A percentile compares a stretch with the other conserved stretches of the same genome.
These are phyloP conservation scores for Balaeniceps rex DNA, from an alignment of 2,113 vertebrate genomes.

Conservation along the genomic window DNA sequence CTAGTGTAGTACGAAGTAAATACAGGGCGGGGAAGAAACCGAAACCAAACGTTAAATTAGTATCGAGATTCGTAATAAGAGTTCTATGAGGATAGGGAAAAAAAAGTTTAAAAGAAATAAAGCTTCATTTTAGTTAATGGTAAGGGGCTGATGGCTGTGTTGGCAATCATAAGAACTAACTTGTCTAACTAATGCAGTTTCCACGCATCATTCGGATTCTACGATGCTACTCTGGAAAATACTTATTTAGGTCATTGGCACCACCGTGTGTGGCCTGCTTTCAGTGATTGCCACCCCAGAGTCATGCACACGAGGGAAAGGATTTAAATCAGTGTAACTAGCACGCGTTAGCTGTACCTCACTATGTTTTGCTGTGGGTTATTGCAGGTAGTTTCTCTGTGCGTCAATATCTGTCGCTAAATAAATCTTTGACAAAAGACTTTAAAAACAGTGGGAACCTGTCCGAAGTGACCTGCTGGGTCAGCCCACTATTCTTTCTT, in stretches of 20 bases:
- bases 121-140: neutral
- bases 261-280: no score
- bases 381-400: neutral
- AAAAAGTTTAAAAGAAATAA: neutral
- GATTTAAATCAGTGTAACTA: neutral
- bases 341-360: fast-evolving
- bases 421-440: neutral
- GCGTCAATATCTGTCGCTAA: fast-evolving
- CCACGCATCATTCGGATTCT: fast-evolving
- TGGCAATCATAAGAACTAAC: fast-evolving
- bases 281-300: fast-evolving
- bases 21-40: fast-evolving
- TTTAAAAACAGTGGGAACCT: neutral
- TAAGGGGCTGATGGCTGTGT: neutral
- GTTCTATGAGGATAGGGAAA: neutral
- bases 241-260: neutral
- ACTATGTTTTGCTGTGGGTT: fast-evolving
- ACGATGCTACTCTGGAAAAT: fast-evolving
- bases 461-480: neutral
- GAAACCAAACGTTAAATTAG: fast-evolving
- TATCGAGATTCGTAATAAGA: fast-evolving
- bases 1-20: fast-evolving
- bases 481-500: neutral
- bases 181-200: neutral
- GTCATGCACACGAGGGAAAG: fast-evolving